Conservation (phyloP, 2,888 invertebrate species). For the Heteromyza rotundicornis region DNA sequence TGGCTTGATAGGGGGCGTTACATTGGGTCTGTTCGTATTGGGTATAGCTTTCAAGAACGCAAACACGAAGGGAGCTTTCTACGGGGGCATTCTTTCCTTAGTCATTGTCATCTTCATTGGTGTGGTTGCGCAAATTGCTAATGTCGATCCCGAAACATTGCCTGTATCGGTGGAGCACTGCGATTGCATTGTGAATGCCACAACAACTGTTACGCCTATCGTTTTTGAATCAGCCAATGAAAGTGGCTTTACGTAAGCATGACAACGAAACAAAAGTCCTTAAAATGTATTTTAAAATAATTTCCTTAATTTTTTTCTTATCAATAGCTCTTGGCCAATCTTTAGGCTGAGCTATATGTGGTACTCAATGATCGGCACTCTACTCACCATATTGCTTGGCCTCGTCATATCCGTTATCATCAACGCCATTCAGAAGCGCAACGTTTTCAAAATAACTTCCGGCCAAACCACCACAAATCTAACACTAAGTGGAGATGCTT, state of each 20-base stretch:
- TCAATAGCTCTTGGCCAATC: constrained; percentile 63
- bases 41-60: constrained; percentile 91
- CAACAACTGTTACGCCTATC: constrained; percentile 31
- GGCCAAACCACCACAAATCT: constrained; percentile 35
- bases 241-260: constrained; percentile 43
- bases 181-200: constrained; percentile 53
- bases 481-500: constrained; percentile 30
- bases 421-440: constrained; percentile 58
- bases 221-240: too few species aligned
- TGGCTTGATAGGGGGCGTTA: constrained; percentile 88
- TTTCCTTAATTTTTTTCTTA: too few species aligned
- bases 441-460: constrained; percentile 50
- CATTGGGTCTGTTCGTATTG: constrained; percentile 83
- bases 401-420: constrained; percentile 73
- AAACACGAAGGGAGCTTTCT: constrained; percentile 71
- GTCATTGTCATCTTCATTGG: constrained; percentile 59
- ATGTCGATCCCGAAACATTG: constrained; percentile 44
- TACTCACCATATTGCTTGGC: constrained; percentile 76
- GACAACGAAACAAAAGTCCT: too few species aligned
- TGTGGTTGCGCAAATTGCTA: constrained; percentile 56
- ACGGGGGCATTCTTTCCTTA: constrained; percentile 57
- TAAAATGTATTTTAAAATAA: too few species aligned
- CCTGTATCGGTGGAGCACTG: constrained; percentile 51
- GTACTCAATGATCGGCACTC: constrained; percentile 84
- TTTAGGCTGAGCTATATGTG: constrained; percentile 87